phyloP scores from a whole-genome alignment of 2,113 vertebrate species.

The Excalfactoria chinensis region DNA sequence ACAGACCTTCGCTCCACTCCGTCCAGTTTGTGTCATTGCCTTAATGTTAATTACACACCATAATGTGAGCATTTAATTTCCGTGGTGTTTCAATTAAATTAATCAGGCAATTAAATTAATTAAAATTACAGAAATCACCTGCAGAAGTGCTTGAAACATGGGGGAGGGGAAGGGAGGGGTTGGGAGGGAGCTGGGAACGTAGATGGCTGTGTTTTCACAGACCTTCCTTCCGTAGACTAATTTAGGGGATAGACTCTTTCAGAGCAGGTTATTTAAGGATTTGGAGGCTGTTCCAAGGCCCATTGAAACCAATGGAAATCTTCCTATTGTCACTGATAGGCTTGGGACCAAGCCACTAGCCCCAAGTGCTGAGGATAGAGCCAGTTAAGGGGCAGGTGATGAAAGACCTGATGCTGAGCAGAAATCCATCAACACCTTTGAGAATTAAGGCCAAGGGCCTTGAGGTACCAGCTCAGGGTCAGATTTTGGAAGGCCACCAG shows the following conservation, averaged over 20 bases:
- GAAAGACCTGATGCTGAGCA: constrained; percentile 4
- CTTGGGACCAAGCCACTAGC: constrained; percentile 35
- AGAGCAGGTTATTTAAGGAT: constrained; percentile 68
- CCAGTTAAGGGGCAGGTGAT: neutral
- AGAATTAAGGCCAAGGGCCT: neutral
- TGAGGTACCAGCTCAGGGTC: constrained; percentile 12
- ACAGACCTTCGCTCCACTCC: constrained; percentile 46
- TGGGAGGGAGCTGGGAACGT: constrained; percentile 70
- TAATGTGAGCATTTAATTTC: constrained; percentile 70
- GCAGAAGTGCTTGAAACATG: constrained; percentile 45
- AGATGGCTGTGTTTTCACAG: constrained; percentile 68
- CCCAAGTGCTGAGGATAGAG: neutral
- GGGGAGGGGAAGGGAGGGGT: constrained; percentile 65
- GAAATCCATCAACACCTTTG: neutral
- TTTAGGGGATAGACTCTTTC: constrained; percentile 59
- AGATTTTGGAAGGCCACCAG: constrained; percentile 22
- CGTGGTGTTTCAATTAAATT: constrained; percentile 76
- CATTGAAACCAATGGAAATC: constrained; percentile 28
- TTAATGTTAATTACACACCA: constrained; percentile 61
- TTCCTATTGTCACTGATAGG: constrained; percentile 6
- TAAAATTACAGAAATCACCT: constrained; percentile 74
- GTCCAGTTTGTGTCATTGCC: constrained; percentile 64
- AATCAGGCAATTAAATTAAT: constrained; percentile 79
- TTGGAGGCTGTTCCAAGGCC: constrained; percentile 26
- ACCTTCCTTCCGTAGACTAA: constrained; percentile 64